Evolutionary conservation across 2,113 vertebrate species (phyloP).

Genomic region (Xenopus tropicalis): UCB_Xtro_10.0 CM004448.2:42162001-42162500

Average conservation of each 20-base stretch:
- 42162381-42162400: slow-evolving; percentile 74
- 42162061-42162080: too few species aligned
- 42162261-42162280: slow-evolving; percentile 83
- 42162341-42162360: slow-evolving; percentile 75
- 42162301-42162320: slow-evolving; percentile 81
- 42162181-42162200: slow-evolving; percentile 57
- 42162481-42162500: slow-evolving; percentile 81
- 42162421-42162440: slow-evolving; percentile 79
- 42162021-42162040: too few species aligned
- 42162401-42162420: slow-evolving; percentile 79
- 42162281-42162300: slow-evolving; percentile 87
- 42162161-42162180: neutral
- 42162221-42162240: slow-evolving; percentile 65
- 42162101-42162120: too few species aligned
- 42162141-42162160: too few species aligned
- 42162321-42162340: slow-evolving; percentile 79
- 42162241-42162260: slow-evolving; percentile 84
- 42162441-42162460: slow-evolving; percentile 67
- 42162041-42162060: too few species aligned
- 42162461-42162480: slow-evolving; percentile 66
- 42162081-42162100: too few species aligned
- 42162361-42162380: slow-evolving; percentile 71
- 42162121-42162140: too few species aligned
- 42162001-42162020: too few species aligned
- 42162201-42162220: slow-evolving; percentile 61